A percentile compares a stretch with the other conserved stretches of the same genome.
Evolutionary conservation across 2,113 vertebrate genomes (phyloP).

Genomic region (Sinosuthora webbiana): DNA sequence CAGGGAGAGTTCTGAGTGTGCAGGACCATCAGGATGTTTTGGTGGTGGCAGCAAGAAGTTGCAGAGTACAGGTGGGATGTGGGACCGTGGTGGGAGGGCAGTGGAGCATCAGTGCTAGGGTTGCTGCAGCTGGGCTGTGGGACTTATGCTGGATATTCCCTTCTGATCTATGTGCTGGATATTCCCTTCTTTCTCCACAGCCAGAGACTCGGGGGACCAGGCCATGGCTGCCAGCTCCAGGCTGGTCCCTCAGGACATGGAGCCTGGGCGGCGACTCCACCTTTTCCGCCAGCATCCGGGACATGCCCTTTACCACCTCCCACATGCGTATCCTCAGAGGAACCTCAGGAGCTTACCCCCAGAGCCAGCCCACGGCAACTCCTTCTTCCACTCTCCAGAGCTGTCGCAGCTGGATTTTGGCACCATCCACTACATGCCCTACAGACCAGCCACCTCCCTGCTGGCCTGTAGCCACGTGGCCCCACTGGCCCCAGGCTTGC

Average conservation of each 20-base stretch:
- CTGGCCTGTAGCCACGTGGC: slow-evolving; percentile 69
- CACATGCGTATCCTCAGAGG: slow-evolving; percentile 68
- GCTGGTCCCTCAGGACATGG: slow-evolving; percentile 56
- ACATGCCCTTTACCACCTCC: slow-evolving; percentile 80
- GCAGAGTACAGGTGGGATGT: fast-evolving
- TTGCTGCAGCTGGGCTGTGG: not conserved
- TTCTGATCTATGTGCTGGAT: not conserved
- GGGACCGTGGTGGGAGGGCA: too few species aligned
- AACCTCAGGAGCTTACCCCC: slow-evolving; percentile 75
- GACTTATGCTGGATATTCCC: fast-evolving
- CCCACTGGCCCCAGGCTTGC: slow-evolving; percentile 55
- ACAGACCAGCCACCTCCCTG: slow-evolving; percentile 66
- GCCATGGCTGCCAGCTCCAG: not conserved
- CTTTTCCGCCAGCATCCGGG: slow-evolving; percentile 83
- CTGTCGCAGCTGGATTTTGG: slow-evolving; percentile 75
- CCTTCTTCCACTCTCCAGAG: slow-evolving; percentile 79
- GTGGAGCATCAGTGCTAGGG: fast-evolving
- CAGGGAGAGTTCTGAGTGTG: not conserved
- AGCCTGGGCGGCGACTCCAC: slow-evolving; percentile 83
- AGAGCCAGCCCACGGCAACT: slow-evolving; percentile 73
- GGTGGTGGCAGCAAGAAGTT: not conserved
- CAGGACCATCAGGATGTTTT: not conserved
- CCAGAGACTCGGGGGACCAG: slow-evolving; percentile 60
- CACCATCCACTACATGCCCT: slow-evolving; percentile 77
- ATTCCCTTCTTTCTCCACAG: slow-evolving; percentile 53